Percentiles rank a stretch among this genome's conserved stretches.
These are phyloP conservation scores for Rotaria socialis DNA, from an alignment of 2,888 invertebrate species.

Conservation along the genomic window DNA sequence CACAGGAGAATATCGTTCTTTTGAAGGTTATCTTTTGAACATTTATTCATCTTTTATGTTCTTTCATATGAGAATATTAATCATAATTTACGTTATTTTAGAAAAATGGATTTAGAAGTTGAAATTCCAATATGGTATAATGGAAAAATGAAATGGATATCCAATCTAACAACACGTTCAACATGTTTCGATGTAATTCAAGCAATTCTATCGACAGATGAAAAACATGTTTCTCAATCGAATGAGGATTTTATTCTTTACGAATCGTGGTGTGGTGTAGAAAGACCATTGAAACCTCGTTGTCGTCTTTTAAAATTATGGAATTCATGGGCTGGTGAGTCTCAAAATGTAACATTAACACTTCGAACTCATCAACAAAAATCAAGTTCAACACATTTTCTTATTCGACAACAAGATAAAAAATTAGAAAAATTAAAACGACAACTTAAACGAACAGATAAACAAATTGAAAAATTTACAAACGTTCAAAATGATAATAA, in stretches of 20 bases:
- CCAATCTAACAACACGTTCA: constrained; percentile 22
- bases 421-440: neutral
- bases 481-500: neutral
- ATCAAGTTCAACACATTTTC: neutral
- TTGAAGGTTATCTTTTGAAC: constrained; percentile 2
- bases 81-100: neutral
- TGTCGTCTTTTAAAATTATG: constrained; percentile 29
- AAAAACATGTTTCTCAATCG: neutral
- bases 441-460: neutral
- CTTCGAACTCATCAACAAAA: neutral
- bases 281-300: constrained; percentile 16
- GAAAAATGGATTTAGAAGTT: constrained; percentile 17
- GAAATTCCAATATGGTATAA: constrained; percentile 35
- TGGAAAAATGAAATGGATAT: constrained; percentile 36
- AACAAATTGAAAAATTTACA: neutral
- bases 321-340: constrained; percentile 15
- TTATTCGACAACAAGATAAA: neutral
- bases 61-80: neutral
- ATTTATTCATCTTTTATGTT: neutral
- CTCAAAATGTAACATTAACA: neutral
- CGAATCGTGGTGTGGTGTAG: constrained; percentile 33
- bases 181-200: neutral
- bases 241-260: neutral
- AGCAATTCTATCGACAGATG: neutral
- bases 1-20: neutral